Percentiles rank a stretch among this genome's conserved stretches.
These are phyloP conservation scores for Coelopa frigida DNA, from an alignment of 1,140 invertebrate genomes.

Conservation along the genomic window DNA sequence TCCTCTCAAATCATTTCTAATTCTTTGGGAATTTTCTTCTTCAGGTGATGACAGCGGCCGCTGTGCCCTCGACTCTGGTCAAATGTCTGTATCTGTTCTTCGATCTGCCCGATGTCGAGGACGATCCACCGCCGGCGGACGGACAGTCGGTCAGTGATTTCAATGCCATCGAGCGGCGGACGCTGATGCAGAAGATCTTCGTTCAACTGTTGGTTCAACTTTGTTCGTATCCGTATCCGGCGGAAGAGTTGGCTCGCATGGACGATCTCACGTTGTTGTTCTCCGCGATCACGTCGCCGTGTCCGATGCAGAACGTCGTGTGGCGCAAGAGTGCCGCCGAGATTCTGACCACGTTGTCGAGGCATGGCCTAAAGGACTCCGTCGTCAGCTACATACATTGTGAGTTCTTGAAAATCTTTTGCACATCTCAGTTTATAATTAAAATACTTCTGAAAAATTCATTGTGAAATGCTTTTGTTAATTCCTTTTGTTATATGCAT, in stretches of 20 bases:
- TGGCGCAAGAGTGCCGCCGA: conserved; percentile 97
- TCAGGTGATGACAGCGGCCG: conserved; percentile 88
- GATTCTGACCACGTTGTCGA: conserved; percentile 90
- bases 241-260: conserved; percentile 92
- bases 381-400: conserved; percentile 97
- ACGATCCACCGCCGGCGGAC: conserved; percentile 50
- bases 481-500: not conserved
- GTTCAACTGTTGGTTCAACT: conserved; percentile 91
- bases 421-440: conserved; percentile 6
- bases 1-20: conserved; percentile 2
- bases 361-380: conserved; percentile 84
- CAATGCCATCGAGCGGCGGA: conserved; percentile 80
- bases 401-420: too few relatives aligned
- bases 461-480: too few relatives aligned
- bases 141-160: conserved; percentile 65
- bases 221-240: conserved; percentile 84
- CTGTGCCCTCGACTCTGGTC: conserved; percentile 94
- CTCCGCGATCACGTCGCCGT: conserved; percentile 92
- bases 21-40: conserved; percentile 5
- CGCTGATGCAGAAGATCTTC: conserved; percentile 93
- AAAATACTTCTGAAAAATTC: too few relatives aligned
- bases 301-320: conserved; percentile 82
- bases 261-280: conserved; percentile 95
- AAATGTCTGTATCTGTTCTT: conserved; percentile 99
- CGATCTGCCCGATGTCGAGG: conserved; percentile 85